Percentiles rank a stretch among this genome's conserved stretches.
These are phyloP conservation scores for Enteromius fasciolatus DNA, from an alignment of 2,797 vertebrate species.

Conservation along the genomic window DNA sequence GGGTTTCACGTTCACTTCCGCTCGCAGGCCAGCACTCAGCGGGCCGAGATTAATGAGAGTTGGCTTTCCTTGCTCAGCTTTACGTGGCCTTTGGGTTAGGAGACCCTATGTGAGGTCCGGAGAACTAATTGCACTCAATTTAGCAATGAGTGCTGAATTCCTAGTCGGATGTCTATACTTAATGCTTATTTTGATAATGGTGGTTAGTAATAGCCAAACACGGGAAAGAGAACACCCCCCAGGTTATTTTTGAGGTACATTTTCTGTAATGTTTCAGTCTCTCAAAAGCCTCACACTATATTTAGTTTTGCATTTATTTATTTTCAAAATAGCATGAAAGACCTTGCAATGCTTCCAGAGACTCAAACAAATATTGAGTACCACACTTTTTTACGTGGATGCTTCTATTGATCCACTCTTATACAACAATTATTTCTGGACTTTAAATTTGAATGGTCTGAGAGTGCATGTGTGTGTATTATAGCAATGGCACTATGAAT, in stretches of 20 bases:
- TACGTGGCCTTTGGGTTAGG: conserved; percentile 28
- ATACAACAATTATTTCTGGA: too few species aligned
- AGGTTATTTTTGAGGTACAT: neutral
- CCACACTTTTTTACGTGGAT: neutral
- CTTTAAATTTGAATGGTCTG: too few species aligned
- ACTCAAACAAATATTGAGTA: neutral
- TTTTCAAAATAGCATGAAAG: neutral
- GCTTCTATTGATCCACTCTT: neutral
- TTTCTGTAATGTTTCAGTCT: neutral
- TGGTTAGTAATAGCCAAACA: conserved; percentile 1
- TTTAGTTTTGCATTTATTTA: too few species aligned
- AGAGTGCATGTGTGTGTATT: too few species aligned
- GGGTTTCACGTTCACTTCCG: conserved; percentile 42
- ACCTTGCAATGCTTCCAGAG: neutral
- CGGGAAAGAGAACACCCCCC: neutral
- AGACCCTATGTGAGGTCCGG: conserved; percentile 37
- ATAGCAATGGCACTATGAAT: too few species aligned
- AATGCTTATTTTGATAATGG: conserved; percentile 17
- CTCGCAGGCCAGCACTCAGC: conserved; percentile 30
- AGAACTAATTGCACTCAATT: conserved; percentile 43
- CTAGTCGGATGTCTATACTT: neutral
- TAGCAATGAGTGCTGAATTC: conserved; percentile 26
- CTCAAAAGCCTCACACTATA: neutral
- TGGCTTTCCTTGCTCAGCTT: conserved; percentile 31
- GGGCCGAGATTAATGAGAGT: conserved; percentile 45